A percentile compares a stretch with the other conserved stretches of the same genome.
Conservation (phyloP, 2,888 invertebrate species). For the Tetranychus piercei region DNA sequence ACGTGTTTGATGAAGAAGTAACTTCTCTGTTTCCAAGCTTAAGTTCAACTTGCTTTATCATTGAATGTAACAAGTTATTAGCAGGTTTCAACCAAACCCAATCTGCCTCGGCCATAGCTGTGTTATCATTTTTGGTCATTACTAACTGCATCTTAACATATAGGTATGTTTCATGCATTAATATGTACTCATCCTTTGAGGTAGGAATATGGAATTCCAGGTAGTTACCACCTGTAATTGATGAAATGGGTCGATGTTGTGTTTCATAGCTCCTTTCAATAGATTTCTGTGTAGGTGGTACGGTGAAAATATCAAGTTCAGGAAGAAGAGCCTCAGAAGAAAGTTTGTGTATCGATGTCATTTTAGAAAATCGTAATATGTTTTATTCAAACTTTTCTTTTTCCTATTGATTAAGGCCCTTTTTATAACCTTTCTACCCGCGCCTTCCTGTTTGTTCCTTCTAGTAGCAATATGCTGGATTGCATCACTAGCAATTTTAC, state of each 20-base stretch:
- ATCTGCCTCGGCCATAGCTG: not conserved
- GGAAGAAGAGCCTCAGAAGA: not conserved
- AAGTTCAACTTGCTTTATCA: conserved; percentile 6
- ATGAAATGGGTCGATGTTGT: not conserved
- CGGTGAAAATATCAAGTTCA: conserved; percentile 5
- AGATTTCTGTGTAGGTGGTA: conserved; percentile 10
- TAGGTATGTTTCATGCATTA: conserved; percentile 2
- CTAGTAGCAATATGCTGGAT: too few species aligned
- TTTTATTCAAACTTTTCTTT: not conserved
- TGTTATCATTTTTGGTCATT: not conserved
- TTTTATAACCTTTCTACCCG: too few species aligned
- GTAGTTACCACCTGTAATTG: not conserved
- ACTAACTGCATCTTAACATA: not conserved
- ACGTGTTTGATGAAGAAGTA: not conserved
- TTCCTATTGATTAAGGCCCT: too few species aligned
- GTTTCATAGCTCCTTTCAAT: not conserved
- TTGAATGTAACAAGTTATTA: not conserved
- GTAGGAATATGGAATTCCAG: conserved; percentile 8
- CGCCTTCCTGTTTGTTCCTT: too few species aligned
- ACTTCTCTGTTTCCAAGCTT: not conserved
- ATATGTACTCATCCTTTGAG: conserved; percentile 1
- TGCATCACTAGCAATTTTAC: too few species aligned
- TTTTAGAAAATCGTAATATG: not conserved
- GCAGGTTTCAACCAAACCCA: not conserved
- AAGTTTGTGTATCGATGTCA: not conserved